Evolutionary conservation across 2,113 vertebrate species (phyloP), one percentile per base, ranked within the genome.

Genomic region (Chloropsis hardwickii): DNA sequence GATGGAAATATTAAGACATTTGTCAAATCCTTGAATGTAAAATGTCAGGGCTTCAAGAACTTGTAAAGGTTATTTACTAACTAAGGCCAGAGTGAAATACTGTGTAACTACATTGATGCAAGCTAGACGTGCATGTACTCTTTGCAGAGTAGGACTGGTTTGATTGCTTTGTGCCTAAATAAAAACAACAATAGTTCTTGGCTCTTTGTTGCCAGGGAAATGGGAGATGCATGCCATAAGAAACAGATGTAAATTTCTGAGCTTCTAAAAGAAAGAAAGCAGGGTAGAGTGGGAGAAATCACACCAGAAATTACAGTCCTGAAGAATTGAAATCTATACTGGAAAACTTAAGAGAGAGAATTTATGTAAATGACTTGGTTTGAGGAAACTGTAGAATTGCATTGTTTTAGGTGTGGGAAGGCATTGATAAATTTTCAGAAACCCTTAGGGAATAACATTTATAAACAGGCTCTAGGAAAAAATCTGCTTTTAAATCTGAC

Each of bases 11-110:
- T 57, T 80, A 74, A 88, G 44, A 14, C 64, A 50, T 86, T 97
- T 97, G 92, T 95, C 94, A 95, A 81, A 95, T 72, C 71, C 58
- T 81, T 85, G 66, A 42, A 83, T 90, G 86, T 72, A 33, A 74
- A 76, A 72, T 88, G 81, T 79, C 79, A 70, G 62, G 61, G 87
- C 76, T 95, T 94, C 65, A 31, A 78, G 94, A 93, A 80, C 80
- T 72, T 44, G 51, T 74, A 70, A 33, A 48, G 87, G 88, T 74
- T 96, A 95, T 97, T 97, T 97, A 71, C 88, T 95, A 90, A 83
- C 62, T 86, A 44, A 90, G 90, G 40, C 69, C 65, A 42, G 48
- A 76, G 51, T 61, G 85, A 81, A 93, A 86, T 56, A 35, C 21
- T 53, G 48, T 88, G 72, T 58, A 71, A 64, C 35, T 76, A 45